phyloP scores from a whole-genome alignment of 2,797 vertebrate species.

The Eptatretus atami region DNA sequence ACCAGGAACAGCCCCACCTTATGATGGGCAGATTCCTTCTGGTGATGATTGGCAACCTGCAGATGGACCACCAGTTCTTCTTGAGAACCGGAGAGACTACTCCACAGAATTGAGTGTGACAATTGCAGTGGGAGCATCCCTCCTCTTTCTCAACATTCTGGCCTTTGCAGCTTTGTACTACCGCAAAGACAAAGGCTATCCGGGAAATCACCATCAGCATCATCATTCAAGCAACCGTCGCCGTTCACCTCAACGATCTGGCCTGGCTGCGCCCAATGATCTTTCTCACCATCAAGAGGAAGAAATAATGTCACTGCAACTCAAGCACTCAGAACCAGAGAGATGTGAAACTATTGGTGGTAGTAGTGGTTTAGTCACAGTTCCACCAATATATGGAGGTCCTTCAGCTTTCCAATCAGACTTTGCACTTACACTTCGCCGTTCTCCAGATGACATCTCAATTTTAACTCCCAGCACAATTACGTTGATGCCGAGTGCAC shows the following conservation, averaged over 20 bases:
- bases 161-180: slow-evolving; percentile 73
- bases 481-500: slow-evolving; percentile 55
- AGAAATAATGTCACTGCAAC: slow-evolving; percentile 61
- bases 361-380: not conserved
- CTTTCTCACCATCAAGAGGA: slow-evolving; percentile 44
- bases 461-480: slow-evolving; percentile 59
- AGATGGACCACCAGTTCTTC: slow-evolving; percentile 14
- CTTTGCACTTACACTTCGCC: slow-evolving; percentile 49
- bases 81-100: slow-evolving; percentile 44
- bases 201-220: slow-evolving; percentile 12
- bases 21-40: too few species aligned
- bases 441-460: slow-evolving; percentile 51
- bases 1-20: too few species aligned
- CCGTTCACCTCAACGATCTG: slow-evolving; percentile 35
- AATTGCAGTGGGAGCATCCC: slow-evolving; percentile 50
- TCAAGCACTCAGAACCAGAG: slow-evolving; percentile 42
- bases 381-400: not conserved
- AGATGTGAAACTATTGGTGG: slow-evolving; percentile 21
- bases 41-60: not conserved
- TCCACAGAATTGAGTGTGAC: slow-evolving; percentile 65
- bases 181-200: slow-evolving; percentile 37
- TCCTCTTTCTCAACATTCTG: slow-evolving; percentile 69
- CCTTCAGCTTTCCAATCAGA: slow-evolving; percentile 44
- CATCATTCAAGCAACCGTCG: slow-evolving; percentile 26
- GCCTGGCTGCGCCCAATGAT: slow-evolving; percentile 26